These are phyloP conservation scores for Gymnodraco acuticeps DNA, from an alignment of 2,797 vertebrate genomes.

Conservation along the genomic window DNA sequence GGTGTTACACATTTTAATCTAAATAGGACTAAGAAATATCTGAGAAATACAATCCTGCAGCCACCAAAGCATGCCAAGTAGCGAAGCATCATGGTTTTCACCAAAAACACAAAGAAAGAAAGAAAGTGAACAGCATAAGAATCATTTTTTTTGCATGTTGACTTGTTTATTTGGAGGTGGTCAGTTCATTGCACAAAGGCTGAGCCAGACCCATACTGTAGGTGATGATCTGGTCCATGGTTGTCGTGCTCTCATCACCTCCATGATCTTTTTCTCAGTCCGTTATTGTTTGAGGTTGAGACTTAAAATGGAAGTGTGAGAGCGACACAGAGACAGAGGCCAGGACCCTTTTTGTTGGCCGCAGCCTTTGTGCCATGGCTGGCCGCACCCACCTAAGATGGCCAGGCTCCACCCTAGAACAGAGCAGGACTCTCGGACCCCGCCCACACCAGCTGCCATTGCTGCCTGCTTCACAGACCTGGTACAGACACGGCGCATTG, in stretches of 20 bases:
- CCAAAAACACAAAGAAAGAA: constrained; percentile 27
- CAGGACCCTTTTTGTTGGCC: constrained; percentile 75
- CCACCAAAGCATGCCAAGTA: constrained; percentile 79
- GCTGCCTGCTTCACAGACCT: constrained; percentile 86
- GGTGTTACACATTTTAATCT: constrained; percentile 72
- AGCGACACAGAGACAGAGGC: constrained; percentile 67
- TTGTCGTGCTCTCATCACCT: constrained; percentile 75
- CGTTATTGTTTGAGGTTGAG: constrained; percentile 74
- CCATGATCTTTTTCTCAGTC: constrained; percentile 76
- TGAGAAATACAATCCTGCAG: constrained; percentile 62
- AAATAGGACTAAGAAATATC: constrained; percentile 59
- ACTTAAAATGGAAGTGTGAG: constrained; percentile 78
- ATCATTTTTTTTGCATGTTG: constrained; percentile 80
- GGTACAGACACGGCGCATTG: constrained; percentile 84
- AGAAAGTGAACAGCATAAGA: constrained; percentile 29
- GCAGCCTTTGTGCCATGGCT: constrained; percentile 75
- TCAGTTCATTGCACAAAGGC: constrained; percentile 86
- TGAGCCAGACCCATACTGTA: constrained; percentile 73
- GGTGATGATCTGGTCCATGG: constrained; percentile 65
- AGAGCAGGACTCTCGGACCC: constrained; percentile 79
- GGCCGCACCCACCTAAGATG: constrained; percentile 66
- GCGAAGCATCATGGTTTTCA: constrained; percentile 75
- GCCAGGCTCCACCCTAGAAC: constrained; percentile 78
- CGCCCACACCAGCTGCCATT: constrained; percentile 84
- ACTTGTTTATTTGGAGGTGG: constrained; percentile 78